Evolutionary conservation across 2,797 vertebrate species (phyloP).

Genomic region (Novumbra hubbsi): DNA sequence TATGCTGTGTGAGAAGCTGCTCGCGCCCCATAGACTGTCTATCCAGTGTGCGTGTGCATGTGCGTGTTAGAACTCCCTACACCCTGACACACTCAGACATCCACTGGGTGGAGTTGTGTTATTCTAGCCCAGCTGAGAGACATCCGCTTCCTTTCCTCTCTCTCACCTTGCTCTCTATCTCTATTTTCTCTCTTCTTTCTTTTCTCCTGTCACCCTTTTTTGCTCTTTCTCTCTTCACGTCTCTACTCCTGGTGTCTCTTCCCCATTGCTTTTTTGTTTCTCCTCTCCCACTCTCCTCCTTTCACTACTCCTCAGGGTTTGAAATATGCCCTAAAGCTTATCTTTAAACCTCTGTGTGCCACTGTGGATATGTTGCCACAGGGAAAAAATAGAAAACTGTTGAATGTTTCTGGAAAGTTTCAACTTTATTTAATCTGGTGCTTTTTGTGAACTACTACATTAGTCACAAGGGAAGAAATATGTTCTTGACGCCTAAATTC

Average conservation of each 20-base stretch:
- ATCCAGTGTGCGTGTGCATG: background rate
- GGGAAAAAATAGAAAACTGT: constrained; percentile 54
- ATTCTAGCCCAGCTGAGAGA: background rate
- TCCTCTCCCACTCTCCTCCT: background rate
- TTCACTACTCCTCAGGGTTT: constrained; percentile 32
- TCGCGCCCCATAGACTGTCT: background rate
- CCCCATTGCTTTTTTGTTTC: background rate
- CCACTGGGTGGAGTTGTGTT: constrained; percentile 4
- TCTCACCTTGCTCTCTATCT: background rate
- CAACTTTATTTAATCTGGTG: constrained; percentile 66
- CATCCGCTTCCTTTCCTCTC: background rate
- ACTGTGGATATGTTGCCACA: constrained; percentile 51
- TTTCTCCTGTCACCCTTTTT: background rate
- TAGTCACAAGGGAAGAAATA: constrained; percentile 62
- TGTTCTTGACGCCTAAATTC: constrained; percentile 62
- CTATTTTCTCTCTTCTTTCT: background rate
- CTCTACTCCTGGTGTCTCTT: constrained; percentile 10
- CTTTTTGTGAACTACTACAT: constrained; percentile 64
- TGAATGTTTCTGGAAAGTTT: constrained; percentile 55
- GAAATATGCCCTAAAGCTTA: constrained; percentile 61
- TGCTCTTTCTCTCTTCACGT: background rate
- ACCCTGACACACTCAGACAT: background rate
- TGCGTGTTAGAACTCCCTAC: background rate
- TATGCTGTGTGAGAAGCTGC: background rate
- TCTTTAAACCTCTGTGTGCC: constrained; percentile 57